A percentile compares a stretch with the other conserved stretches of the same genome.
Conservation (phyloP, 2,888 invertebrate species). For the Nymphalis c-album region DNA sequence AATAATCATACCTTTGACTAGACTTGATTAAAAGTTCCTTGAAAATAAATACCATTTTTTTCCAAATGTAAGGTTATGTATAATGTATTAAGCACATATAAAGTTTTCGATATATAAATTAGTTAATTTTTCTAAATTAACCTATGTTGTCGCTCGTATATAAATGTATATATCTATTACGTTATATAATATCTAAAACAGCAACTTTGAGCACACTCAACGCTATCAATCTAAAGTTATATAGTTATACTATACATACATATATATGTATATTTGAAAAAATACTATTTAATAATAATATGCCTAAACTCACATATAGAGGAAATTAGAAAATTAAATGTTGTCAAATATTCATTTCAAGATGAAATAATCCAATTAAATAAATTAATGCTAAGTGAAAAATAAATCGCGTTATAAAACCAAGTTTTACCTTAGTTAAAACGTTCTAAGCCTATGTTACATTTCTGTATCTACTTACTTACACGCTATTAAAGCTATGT, state of each 20-base stretch:
- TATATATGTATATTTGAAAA: neutral
- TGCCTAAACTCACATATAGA: too few relatives aligned
- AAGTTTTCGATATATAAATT: neutral
- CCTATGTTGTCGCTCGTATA: constrained; percentile 37
- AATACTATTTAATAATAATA: neutral
- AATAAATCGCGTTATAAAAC: neutral
- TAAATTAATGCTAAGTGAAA: neutral
- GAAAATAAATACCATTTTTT: too few relatives aligned
- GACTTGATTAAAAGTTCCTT: too few relatives aligned
- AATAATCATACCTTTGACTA: too few relatives aligned
- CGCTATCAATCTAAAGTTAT: constrained; percentile 35
- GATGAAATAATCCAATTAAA: neutral
- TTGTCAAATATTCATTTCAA: neutral
- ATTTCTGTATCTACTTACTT: constrained; percentile 45
- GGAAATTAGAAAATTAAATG: too few relatives aligned
- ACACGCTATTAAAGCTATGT: constrained; percentile 76
- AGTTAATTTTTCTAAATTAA: constrained; percentile 4
- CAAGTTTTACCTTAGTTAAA: neutral
- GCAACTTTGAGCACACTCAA: constrained; percentile 64
- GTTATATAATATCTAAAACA: constrained; percentile 41
- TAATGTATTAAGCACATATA: neutral
- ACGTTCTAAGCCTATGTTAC: constrained; percentile 4
- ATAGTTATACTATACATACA: neutral
- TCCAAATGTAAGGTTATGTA: too few relatives aligned
- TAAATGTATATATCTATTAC: constrained; percentile 37